These are phyloP conservation scores for Urocynchramus pylzowi DNA, from an alignment of 2,113 vertebrate species.

Conservation along the genomic window DNA sequence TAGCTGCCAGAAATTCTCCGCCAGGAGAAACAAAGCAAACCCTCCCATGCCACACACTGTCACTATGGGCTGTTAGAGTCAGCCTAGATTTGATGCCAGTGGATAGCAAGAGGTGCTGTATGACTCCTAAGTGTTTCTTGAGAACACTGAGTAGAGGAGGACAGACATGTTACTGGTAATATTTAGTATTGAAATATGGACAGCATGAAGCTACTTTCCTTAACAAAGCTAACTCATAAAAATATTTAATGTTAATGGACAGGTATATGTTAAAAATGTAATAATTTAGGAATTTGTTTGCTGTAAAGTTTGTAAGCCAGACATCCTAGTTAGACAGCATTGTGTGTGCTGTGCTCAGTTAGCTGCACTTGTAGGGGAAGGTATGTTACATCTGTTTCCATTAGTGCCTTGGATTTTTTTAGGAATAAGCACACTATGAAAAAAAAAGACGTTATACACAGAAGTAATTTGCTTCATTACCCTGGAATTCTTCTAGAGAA, in stretches of 20 bases:
- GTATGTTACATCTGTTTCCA: background rate
- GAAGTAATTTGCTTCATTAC: background rate
- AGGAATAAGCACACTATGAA: background rate
- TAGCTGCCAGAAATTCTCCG: background rate
- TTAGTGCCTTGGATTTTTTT: background rate
- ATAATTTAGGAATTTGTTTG: background rate
- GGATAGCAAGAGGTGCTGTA: background rate
- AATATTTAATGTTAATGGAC: background rate
- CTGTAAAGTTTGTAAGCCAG: background rate
- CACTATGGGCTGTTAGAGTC: background rate
- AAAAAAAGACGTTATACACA: background rate
- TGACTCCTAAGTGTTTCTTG: background rate
- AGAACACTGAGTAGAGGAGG: background rate
- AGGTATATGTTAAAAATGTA: background rate
- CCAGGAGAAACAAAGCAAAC: background rate
- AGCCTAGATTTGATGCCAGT: background rate
- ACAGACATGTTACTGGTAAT: background rate
- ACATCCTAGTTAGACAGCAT: background rate
- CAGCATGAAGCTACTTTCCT: background rate
- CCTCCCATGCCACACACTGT: background rate
- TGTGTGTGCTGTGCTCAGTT: background rate
- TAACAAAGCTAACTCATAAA: background rate
- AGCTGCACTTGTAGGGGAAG: background rate
- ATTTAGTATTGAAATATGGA: background rate
- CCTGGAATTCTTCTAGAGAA: background rate